Evolutionary conservation across 1,140 invertebrate genomes (phyloP), one percentile per base, ranked within the genome.

Genomic region (Bombus affinis): DNA sequence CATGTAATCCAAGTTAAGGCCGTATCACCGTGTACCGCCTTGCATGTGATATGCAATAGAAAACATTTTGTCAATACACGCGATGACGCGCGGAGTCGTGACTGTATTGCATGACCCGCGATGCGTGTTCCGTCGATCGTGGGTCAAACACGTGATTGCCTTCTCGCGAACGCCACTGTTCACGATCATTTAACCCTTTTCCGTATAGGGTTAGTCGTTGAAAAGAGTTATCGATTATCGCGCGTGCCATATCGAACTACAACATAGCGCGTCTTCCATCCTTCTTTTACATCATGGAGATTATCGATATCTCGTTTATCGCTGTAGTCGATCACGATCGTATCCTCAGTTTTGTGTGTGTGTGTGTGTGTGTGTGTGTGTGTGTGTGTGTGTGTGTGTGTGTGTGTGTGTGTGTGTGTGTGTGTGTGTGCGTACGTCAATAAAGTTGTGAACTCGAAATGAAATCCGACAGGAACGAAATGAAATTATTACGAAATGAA

Each of bases 1-100:
- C 35, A 25, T 77, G 44, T 37, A 77, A 70, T 42, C 57, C 79
- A n/a, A 78, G 75, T 74, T 53, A 68, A 74, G 84, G 44, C 71
- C 71, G 80, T 86, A 73, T 75, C 84, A 86, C 71, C 57, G 79
- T 35, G 84, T 81, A 82, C 84, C 84, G 53, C 42, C 79, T 74
- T 73, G 75, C 83, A 84, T 84, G 83, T 57, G 83, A 84, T 84
- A 79, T 84, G 76, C 76, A 84, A 84, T 79, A 84, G 83, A 84
- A 84, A 84, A 84, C 82, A 84, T 84, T 84, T 84, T 72, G 83
- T 84, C 83, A 84, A 84, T 84, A 84, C 83, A 72, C 76, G 83
- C 83, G 76, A 84, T 84, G 83, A 84, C 83, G 83, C 76, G 39
- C 65, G 44, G 79, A 72, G 32, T 72, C 68, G 68, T 71, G 53